A percentile compares a stretch with the other conserved stretches of the same genome.
Evolutionary conservation across 2,113 vertebrate genomes (phyloP).

Genomic region (Leptobrachium leishanense): DNA sequence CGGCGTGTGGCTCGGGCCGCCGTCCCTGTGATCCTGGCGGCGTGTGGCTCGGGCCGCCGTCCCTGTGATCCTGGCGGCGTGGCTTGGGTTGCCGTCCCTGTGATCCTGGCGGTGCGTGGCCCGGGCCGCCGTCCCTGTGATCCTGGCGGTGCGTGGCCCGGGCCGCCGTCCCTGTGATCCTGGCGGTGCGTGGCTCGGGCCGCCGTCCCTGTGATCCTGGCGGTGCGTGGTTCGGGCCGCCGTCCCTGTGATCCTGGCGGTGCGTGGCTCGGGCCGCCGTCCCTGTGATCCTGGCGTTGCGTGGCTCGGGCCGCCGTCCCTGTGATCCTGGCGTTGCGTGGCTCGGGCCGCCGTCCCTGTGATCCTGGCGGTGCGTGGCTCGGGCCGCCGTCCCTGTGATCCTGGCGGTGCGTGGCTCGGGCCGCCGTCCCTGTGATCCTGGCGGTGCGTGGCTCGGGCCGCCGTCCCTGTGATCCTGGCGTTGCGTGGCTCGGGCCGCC

Average conservation of each 20-base stretch:
- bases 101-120: too few species aligned
- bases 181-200: too few species aligned
- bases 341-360: not conserved
- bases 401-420: too few species aligned
- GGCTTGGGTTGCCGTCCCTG: too few species aligned
- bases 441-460: too few species aligned
- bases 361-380: not conserved
- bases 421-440: too few species aligned
- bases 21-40: too few species aligned
- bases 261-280: not conserved
- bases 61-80: too few species aligned
- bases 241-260: not conserved
- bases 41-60: too few species aligned
- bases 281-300: conserved; percentile 9
- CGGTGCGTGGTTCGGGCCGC: not conserved
- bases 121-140: not conserved
- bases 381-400: not conserved
- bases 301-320: not conserved
- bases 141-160: not conserved
- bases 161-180: too few species aligned
- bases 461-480: too few species aligned
- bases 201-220: not conserved
- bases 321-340: fast-evolving
- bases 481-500: too few species aligned
- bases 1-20: not conserved